Conservation (phyloP, 1,140 invertebrate species). For the Heliconius congener region DNA sequence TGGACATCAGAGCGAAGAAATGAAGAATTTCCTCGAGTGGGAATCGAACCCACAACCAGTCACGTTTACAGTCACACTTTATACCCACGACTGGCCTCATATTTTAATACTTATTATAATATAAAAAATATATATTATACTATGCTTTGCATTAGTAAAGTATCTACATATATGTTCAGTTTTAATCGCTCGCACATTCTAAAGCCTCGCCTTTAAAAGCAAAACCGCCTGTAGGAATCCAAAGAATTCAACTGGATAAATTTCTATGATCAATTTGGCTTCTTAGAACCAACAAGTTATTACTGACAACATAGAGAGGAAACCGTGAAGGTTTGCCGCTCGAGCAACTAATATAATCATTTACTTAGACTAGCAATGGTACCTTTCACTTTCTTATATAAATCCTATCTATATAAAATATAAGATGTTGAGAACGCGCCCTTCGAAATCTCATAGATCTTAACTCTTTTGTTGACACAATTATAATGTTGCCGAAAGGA, state of each 20-base stretch:
- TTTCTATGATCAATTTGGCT: constrained; percentile 32
- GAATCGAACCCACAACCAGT: too few species aligned
- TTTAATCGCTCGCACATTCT: constrained; percentile 9
- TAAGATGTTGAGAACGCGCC: constrained; percentile 42
- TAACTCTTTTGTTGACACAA: constrained; percentile 46
- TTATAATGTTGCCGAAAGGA: constrained; percentile 39
- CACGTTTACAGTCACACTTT: too few species aligned
- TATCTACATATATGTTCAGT: neutral
- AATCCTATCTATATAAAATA: constrained; percentile 10
- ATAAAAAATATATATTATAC: neutral
- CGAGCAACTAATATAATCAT: constrained; percentile 44
- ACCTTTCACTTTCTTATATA: constrained; percentile 51
- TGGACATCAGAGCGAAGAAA: too few species aligned
- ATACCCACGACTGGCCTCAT: too few species aligned
- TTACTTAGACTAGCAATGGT: constrained; percentile 40
- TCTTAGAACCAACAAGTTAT: constrained; percentile 35
- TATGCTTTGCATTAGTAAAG: neutral
- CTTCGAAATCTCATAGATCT: constrained; percentile 35
- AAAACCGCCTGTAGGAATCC: constrained; percentile 21
- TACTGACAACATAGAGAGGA: constrained; percentile 34
- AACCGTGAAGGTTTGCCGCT: constrained; percentile 44
- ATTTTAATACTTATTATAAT: too few species aligned
- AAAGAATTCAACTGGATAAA: constrained; percentile 28
- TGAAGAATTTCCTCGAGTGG: too few species aligned
- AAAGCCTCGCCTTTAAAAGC: constrained; percentile 18